These are phyloP conservation scores for Drosophila teissieri DNA, from an alignment of 1,140 invertebrate species.

Conservation along the genomic window DNA sequence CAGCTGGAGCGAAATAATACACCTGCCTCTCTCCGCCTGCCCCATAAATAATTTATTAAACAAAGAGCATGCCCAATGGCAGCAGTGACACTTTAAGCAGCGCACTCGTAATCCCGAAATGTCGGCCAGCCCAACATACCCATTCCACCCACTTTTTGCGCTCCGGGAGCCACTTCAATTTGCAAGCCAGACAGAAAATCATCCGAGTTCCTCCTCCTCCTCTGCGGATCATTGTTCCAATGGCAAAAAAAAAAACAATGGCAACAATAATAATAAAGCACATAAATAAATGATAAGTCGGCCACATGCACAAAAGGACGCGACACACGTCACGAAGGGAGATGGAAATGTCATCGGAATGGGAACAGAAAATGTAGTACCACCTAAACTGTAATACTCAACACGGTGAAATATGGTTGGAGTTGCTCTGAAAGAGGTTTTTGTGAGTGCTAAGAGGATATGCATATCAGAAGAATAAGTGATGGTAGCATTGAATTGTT, in stretches of 20 bases:
- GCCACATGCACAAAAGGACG: conserved; percentile 55
- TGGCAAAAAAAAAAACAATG: conserved; percentile 42
- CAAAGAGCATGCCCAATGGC: conserved; percentile 73
- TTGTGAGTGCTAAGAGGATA: background rate
- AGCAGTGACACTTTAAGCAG: conserved; percentile 76
- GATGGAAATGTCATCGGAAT: conserved; percentile 52
- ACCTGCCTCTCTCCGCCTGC: conserved; percentile 25
- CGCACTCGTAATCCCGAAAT: conserved; percentile 37
- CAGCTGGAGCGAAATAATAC: conserved; percentile 3
- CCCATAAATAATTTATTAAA: conserved; percentile 78
- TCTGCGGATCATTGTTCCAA: conserved; percentile 13
- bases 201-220: conserved; percentile 19
- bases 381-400: conserved; percentile 4
- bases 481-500: background rate
- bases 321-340: conserved; percentile 23
- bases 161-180: conserved; percentile 46
- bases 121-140: conserved; percentile 4
- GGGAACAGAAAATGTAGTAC: conserved; percentile 1
- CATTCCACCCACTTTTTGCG: conserved; percentile 6
- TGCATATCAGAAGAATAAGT: background rate
- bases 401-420: background rate
- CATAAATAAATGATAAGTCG: conserved; percentile 77
- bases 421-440: background rate
- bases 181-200: conserved; percentile 48
- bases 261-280: conserved; percentile 73